Evolutionary conservation across 2,888 invertebrate species (phyloP), one percentile per base, ranked within the genome.

Genomic region (Phragmatobia fuliginosa): DNA sequence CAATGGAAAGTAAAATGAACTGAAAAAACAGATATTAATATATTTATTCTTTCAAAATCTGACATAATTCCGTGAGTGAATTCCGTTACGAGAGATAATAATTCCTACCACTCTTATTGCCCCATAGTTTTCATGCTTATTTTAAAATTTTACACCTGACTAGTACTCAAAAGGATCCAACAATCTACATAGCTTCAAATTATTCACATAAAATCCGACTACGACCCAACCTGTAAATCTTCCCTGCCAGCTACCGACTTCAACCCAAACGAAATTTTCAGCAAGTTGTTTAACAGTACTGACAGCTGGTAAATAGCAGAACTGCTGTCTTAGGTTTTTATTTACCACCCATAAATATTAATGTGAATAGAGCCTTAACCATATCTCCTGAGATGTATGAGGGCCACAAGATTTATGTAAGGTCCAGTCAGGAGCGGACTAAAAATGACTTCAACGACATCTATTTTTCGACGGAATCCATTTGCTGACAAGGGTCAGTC

Each of bases 401-500:
- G 85, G 91, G 86, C 66, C 86, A 78, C 71, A 79, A 85, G 90
- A 92, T 92, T 90, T 92, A 92, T 92, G 85, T 84, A 76, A 82
- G 90, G 88, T 87, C 75, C 72, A 84, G 79, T 83, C 83, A 87
- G 85, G 85, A 83, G 86, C 85, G 76, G 76, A 84, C 83, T 81
- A 86, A 89, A 90, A 91, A 86, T 89, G 84, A 88, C 86, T 82
- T 85, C 85, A 89, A 76, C 87, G 83, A 88, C 89, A 88, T 88
- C 87, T 91, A 88, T 91, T 86, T 85, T 85, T 84, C 79, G 76
- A 80, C 78, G 81, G 79, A 80, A 83, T 81, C 86, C 88, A 88
- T 91, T 91, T 89, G 88, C 89, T 92, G 92, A 93, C 92, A 90
- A 82, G 91, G 92, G 92, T 91, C 87, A 85, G 84, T 85, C 84